Evolutionary conservation across 2,113 vertebrate genomes (phyloP).

Genomic region (Lycaon pictus): DNA sequence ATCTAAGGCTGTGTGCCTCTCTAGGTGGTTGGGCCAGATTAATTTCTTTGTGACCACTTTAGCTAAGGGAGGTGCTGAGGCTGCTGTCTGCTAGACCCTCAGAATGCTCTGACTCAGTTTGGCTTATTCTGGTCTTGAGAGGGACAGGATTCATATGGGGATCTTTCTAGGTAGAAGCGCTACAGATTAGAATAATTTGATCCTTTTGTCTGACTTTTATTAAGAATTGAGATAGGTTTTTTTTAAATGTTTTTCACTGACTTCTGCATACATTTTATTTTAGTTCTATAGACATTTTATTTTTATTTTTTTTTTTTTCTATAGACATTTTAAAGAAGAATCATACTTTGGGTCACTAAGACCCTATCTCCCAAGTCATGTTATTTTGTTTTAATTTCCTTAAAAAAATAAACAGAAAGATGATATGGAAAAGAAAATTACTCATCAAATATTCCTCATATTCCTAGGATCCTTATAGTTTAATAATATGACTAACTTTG

Average conservation of each 20-base stretch:
- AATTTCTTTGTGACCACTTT: background rate
- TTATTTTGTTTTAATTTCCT: background rate
- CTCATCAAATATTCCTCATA: background rate
- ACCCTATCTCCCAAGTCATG: background rate
- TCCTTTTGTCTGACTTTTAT: background rate
- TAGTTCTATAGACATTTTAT: background rate
- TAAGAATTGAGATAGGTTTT: background rate
- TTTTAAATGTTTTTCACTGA: background rate
- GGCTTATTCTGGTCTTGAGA: background rate
- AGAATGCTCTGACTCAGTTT: background rate
- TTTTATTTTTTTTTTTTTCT: no score
- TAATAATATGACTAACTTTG: background rate
- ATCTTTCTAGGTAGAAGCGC: background rate
- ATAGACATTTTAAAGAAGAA: background rate
- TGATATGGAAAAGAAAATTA: background rate
- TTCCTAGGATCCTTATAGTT: background rate
- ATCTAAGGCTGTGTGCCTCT: fast-evolving
- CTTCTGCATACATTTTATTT: background rate
- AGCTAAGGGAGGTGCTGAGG: background rate
- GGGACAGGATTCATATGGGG: background rate
- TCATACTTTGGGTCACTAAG: background rate
- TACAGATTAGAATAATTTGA: background rate
- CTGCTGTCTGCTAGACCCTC: background rate
- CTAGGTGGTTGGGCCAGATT: fast-evolving
- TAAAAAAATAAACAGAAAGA: background rate